Evolutionary conservation across 2,888 invertebrate species (phyloP).

Genomic region (Antitype chi): DNA sequence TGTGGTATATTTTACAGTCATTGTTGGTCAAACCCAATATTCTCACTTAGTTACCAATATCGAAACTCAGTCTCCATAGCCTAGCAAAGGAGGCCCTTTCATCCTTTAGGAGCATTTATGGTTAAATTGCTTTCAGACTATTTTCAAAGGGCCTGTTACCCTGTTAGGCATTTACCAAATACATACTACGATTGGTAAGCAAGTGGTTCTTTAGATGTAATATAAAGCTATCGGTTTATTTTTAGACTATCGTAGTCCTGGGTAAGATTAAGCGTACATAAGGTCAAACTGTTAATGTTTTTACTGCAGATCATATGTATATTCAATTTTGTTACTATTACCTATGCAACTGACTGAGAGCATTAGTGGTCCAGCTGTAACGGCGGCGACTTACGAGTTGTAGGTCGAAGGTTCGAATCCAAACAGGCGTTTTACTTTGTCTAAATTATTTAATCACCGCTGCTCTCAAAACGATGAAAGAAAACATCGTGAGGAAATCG

Average conservation of each 20-base stretch:
- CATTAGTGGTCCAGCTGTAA: too few relatives aligned
- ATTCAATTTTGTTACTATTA: not conserved
- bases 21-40: not conserved
- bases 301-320: not conserved
- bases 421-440: too few relatives aligned
- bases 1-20: not conserved
- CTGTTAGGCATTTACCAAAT: constrained; percentile 25
- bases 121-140: constrained; percentile 39
- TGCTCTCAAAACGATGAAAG: too few relatives aligned
- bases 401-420: too few relatives aligned
- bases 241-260: not conserved
- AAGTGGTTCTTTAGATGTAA: constrained; percentile 1
- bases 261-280: not conserved
- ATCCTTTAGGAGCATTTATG: constrained; percentile 14
- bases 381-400: too few relatives aligned
- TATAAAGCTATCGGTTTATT: constrained; percentile 15
- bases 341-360: too few relatives aligned
- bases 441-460: too few relatives aligned
- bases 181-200: constrained; percentile 18
- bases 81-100: constrained; percentile 8
- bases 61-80: not conserved
- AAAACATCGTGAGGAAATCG: too few relatives aligned
- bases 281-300: not conserved
- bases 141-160: constrained; percentile 20
- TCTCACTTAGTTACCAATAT: constrained; percentile 1